Percentiles rank a stretch among this genome's conserved stretches.
phyloP scores from a whole-genome alignment of 2,797 vertebrate genomes.

The Macropodus opercularis region DNA sequence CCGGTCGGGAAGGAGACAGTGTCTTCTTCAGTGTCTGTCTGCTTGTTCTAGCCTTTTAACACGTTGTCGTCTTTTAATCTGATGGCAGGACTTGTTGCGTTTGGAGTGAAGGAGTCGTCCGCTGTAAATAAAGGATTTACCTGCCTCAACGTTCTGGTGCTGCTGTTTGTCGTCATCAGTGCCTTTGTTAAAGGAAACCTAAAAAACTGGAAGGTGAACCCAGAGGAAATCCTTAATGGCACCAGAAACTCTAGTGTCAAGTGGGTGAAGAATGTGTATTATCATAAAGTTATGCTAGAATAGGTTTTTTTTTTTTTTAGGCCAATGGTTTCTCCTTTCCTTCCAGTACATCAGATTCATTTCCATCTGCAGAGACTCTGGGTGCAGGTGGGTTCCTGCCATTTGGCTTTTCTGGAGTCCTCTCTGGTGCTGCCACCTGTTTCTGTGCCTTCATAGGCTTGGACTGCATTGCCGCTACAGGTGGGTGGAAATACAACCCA shows the following conservation, averaged over 20 bases:
- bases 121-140: constrained; percentile 96
- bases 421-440: constrained; percentile 95
- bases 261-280: constrained; percentile 74
- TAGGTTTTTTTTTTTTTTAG: neutral
- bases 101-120: constrained; percentile 97
- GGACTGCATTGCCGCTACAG: constrained; percentile 97
- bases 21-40: neutral
- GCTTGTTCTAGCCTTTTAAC: neutral
- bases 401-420: constrained; percentile 89
- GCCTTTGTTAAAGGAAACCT: constrained; percentile 90
- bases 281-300: too few relatives aligned
- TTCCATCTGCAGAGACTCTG: constrained; percentile 18
- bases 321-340: neutral
- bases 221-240: constrained; percentile 77
- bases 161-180: constrained; percentile 90
- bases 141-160: constrained; percentile 91
- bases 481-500: constrained; percentile 78
- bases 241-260: constrained; percentile 67
- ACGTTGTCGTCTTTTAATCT: neutral
- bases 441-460: constrained; percentile 98
- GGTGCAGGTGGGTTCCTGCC: constrained; percentile 94
- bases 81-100: constrained; percentile 86
- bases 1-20: constrained; percentile 78
- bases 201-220: constrained; percentile 89
- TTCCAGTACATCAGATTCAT: constrained; percentile 70